Percentiles rank a stretch among this genome's conserved stretches.
Evolutionary conservation across 2,797 vertebrate species (phyloP).

Genomic region (Danio aesculapii): DNA sequence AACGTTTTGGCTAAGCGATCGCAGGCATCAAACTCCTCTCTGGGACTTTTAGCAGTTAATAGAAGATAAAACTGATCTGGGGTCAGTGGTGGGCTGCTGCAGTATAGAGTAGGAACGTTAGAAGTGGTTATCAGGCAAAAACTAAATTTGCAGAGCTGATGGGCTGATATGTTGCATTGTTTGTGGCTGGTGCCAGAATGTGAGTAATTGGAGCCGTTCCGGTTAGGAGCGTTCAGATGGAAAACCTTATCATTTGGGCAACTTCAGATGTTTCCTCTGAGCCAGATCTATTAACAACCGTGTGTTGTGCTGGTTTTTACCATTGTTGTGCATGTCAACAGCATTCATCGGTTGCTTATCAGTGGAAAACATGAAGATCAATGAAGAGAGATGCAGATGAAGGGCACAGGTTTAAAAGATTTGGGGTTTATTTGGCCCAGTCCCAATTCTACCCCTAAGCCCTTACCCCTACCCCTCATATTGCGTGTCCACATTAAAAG

Average conservation of each 20-base stretch:
- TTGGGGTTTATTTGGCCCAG: neutral
- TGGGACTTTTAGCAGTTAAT: conserved; percentile 32
- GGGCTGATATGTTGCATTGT: conserved; percentile 35
- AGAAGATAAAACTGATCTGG: conserved; percentile 43
- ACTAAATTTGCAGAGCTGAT: conserved; percentile 10
- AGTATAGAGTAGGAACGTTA: conserved; percentile 25
- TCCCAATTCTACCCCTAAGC: too few relatives aligned
- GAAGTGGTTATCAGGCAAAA: conserved; percentile 11
- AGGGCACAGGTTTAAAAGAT: neutral
- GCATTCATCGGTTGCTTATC: neutral
- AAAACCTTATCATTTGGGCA: conserved; percentile 16
- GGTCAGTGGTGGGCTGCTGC: conserved; percentile 32
- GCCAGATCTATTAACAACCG: neutral
- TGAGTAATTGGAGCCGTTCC: conserved; percentile 54
- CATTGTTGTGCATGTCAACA: neutral
- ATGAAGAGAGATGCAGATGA: neutral
- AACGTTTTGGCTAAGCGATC: conserved; percentile 50
- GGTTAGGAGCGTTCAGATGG: conserved; percentile 2
- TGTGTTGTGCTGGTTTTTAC: conserved; percentile 1
- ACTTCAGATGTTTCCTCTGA: conserved; percentile 10
- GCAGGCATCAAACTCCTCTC: conserved; percentile 52
- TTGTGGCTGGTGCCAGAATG: conserved; percentile 43
- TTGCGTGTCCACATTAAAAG: too few relatives aligned
- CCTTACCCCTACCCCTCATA: too few relatives aligned
- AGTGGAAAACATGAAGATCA: neutral